phyloP scores from a whole-genome alignment of 1,140 invertebrate genomes.

The Euglossa dilemma region DNA sequence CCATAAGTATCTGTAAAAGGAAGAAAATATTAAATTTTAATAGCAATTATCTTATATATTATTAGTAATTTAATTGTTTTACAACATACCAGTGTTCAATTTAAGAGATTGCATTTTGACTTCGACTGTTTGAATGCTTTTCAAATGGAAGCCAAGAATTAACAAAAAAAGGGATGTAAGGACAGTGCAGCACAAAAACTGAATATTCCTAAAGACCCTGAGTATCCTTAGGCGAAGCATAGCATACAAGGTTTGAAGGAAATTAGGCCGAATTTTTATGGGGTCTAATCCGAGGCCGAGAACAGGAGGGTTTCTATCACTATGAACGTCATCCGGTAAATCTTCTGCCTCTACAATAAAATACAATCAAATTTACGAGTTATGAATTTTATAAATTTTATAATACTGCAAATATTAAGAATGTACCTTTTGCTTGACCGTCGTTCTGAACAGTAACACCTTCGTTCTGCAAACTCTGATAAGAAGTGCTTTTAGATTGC shows the following conservation, averaged over 20 bases:
- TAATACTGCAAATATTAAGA: neutral
- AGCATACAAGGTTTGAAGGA: constrained; percentile 81
- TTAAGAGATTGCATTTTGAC: constrained; percentile 85
- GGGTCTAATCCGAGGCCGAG: constrained; percentile 83
- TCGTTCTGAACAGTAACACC: constrained; percentile 77
- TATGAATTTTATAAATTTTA: neutral
- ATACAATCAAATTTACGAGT: neutral
- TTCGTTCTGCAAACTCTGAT: constrained; percentile 88
- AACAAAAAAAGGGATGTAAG: constrained; percentile 85
- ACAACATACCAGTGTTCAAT: constrained; percentile 80
- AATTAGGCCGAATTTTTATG: constrained; percentile 83
- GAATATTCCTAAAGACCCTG: constrained; percentile 81
- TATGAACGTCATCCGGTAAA: constrained; percentile 75
- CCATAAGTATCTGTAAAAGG: constrained; percentile 74
- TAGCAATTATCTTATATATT: constrained; percentile 1
- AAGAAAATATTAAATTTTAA: neutral
- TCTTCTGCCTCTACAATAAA: constrained; percentile 68
- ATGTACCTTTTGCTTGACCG: constrained; percentile 77
- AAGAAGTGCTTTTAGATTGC: constrained; percentile 88
- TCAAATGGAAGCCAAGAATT: constrained; percentile 86
- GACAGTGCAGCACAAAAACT: constrained; percentile 82
- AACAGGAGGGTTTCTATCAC: constrained; percentile 78
- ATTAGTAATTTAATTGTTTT: neutral
- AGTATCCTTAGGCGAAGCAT: constrained; percentile 81
- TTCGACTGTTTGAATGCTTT: constrained; percentile 85